A percentile compares a stretch with the other conserved stretches of the same genome.
Evolutionary conservation across 1,140 invertebrate genomes (phyloP).

Genomic region (Bombus terrestris): DNA sequence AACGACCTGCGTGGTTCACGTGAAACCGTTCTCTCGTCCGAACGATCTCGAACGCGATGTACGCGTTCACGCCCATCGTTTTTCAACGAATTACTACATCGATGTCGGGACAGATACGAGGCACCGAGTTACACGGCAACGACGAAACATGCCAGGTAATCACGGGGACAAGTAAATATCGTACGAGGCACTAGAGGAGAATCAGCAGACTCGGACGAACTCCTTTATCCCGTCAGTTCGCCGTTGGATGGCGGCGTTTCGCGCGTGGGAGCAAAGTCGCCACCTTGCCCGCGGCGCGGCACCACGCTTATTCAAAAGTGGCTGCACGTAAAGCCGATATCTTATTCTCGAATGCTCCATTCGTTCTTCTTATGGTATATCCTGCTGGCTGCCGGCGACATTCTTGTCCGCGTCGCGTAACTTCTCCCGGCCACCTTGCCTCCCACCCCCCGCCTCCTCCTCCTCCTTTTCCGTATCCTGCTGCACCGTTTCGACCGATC

Average conservation of each 20-base stretch:
- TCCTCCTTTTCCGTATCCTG: slow-evolving; percentile 22
- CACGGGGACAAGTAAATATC: slow-evolving; percentile 31
- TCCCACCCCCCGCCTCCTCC: neutral
- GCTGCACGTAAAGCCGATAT: slow-evolving; percentile 80
- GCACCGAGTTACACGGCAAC: neutral
- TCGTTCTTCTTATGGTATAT: slow-evolving; percentile 78
- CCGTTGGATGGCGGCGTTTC: slow-evolving; percentile 9
- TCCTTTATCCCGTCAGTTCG: slow-evolving; percentile 3
- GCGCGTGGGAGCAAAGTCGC: slow-evolving; percentile 59
- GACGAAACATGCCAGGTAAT: neutral
- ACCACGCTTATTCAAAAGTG: slow-evolving; percentile 73
- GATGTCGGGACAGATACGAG: slow-evolving; percentile 11
- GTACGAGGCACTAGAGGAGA: neutral
- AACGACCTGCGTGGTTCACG: neutral
- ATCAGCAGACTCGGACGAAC: neutral
- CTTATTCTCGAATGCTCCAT: slow-evolving; percentile 82
- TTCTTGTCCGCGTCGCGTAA: slow-evolving; percentile 80
- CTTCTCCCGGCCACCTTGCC: slow-evolving; percentile 58
- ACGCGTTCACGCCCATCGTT: slow-evolving; percentile 42
- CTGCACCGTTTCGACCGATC: slow-evolving; percentile 33
- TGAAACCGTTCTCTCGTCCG: neutral
- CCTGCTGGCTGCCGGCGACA: slow-evolving; percentile 72
- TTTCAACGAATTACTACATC: slow-evolving; percentile 18
- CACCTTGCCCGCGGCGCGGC: slow-evolving; percentile 63
- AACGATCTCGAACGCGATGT: slow-evolving; percentile 7